phyloP scores from a whole-genome alignment of 2,888 invertebrate species.

The Drosophila ustulata region DNA sequence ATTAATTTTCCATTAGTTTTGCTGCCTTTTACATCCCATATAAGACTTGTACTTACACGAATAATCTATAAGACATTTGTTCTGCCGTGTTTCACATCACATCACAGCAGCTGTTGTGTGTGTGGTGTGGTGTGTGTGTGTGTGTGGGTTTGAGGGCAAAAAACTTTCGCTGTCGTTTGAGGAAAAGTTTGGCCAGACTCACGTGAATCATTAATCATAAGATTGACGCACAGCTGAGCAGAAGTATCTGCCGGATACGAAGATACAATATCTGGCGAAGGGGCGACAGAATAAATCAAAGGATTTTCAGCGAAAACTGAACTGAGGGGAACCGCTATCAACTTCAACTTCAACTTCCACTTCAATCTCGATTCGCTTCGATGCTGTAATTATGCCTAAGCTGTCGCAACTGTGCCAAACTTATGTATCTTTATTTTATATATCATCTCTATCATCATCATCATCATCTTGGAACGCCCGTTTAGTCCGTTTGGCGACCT shows the following conservation, averaged over 20 bases:
- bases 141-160: slow-evolving; percentile 9
- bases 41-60: slow-evolving; percentile 18
- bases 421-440: slow-evolving; percentile 11
- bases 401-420: slow-evolving; percentile 22
- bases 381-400: slow-evolving; percentile 16
- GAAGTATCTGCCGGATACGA: slow-evolving; percentile 16
- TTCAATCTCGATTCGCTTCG: not conserved
- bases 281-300: slow-evolving; percentile 20
- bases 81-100: slow-evolving; percentile 16
- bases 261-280: slow-evolving; percentile 1
- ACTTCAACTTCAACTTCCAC: not conserved
- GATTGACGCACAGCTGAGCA: slow-evolving; percentile 39
- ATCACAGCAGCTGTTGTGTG: slow-evolving; percentile 24
- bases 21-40: slow-evolving; percentile 9
- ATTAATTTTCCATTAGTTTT: slow-evolving; percentile 32
- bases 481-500: slow-evolving; percentile 28
- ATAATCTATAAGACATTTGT: slow-evolving; percentile 17
- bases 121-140: slow-evolving; percentile 10
- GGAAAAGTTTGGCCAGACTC: slow-evolving; percentile 25
- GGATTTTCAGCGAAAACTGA: not conserved
- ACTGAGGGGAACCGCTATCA: not conserved
- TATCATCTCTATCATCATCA: slow-evolving; percentile 8
- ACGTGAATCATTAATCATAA: slow-evolving; percentile 51
- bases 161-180: slow-evolving; percentile 21
- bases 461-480: not conserved